Conservation (phyloP, 2,113 vertebrate genomes). For the Cyanoramphus novaezelandiae region DNA sequence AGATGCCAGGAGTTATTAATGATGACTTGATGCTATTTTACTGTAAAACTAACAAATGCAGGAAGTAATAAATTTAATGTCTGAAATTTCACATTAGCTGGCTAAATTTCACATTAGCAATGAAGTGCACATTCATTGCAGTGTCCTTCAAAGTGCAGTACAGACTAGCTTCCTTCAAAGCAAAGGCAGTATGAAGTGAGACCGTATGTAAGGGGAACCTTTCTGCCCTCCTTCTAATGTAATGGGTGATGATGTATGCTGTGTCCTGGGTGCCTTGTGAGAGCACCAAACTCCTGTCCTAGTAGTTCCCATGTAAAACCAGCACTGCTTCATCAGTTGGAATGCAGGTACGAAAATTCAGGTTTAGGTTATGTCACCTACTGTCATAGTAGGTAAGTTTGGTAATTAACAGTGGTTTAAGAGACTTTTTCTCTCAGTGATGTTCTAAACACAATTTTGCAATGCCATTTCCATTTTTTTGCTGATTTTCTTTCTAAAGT, state of each 20-base stretch:
- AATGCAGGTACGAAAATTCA: background rate
- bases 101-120: background rate
- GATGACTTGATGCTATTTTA: background rate
- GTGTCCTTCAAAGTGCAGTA: background rate
- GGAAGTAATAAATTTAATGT: background rate
- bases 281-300: background rate
- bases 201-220: background rate
- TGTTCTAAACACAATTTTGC: background rate
- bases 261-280: background rate
- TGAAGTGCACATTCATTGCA: background rate
- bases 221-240: background rate
- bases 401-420: background rate
- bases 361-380: background rate
- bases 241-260: background rate
- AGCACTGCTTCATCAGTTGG: background rate
- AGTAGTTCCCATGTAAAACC: background rate
- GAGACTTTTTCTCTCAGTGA: background rate
- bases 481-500: background rate
- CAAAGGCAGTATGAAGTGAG: background rate
- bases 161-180: background rate
- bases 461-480: background rate
- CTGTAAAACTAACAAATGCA: background rate
- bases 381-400: background rate
- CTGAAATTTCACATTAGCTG: background rate
- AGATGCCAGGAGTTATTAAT: background rate